These are phyloP conservation scores for Edolisoma coerulescens DNA, from an alignment of 2,113 vertebrate species.

Conservation along the genomic window DNA sequence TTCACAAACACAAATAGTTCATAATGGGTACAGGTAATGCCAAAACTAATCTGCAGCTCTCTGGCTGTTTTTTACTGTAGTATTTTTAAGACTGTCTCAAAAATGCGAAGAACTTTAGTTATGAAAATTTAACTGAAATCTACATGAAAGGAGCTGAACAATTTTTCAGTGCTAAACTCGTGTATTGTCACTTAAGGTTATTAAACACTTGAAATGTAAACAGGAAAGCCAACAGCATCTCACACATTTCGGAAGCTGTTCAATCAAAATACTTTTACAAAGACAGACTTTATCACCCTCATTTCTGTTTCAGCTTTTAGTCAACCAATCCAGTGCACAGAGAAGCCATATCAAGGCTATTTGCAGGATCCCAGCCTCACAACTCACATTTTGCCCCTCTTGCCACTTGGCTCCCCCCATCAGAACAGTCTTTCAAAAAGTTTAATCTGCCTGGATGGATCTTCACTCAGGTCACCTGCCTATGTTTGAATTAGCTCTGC, in stretches of 20 bases:
- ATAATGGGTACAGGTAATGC: neutral
- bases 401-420: neutral
- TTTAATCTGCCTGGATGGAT: neutral
- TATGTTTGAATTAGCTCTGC: neutral
- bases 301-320: neutral
- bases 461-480: neutral
- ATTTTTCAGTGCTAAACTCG: neutral
- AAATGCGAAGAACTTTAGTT: neutral
- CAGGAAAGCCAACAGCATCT: slow-evolving; percentile 24
- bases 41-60: neutral
- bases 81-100: neutral
- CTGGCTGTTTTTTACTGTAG: neutral
- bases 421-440: neutral
- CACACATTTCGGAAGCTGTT: neutral
- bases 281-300: neutral
- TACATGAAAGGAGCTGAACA: neutral
- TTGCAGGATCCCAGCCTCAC: neutral
- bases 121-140: neutral
- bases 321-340: neutral
- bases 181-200: neutral
- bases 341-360: neutral
- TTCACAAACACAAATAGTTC: neutral
- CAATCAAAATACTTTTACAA: neutral
- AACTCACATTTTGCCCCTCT: neutral
- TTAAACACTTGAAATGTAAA: slow-evolving; percentile 22